Evolutionary conservation across 2,797 vertebrate genomes (phyloP).

Genomic region (Geotrypetes seraphini): DNA sequence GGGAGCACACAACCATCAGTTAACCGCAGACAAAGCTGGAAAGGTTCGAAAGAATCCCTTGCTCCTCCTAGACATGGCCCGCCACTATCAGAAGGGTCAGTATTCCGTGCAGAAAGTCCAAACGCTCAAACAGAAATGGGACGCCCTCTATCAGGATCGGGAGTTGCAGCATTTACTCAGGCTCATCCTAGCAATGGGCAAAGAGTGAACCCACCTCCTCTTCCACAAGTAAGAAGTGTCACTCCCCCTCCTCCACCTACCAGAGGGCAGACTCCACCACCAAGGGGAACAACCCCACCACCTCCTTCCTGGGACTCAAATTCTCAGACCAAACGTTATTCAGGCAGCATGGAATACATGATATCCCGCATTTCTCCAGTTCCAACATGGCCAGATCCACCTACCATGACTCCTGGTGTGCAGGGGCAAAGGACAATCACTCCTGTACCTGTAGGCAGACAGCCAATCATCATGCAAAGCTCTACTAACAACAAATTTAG

Average conservation of each 20-base stretch:
- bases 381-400: slow-evolving; percentile 75
- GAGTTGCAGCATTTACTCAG: slow-evolving; percentile 68
- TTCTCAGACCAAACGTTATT: slow-evolving; percentile 82
- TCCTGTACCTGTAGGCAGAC: slow-evolving; percentile 75
- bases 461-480: slow-evolving; percentile 91
- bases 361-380: slow-evolving; percentile 85
- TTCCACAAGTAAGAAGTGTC: slow-evolving; percentile 83
- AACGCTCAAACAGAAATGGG: slow-evolving; percentile 68
- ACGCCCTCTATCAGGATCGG: slow-evolving; percentile 64
- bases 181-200: slow-evolving; percentile 68
- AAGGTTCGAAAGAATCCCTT: slow-evolving; percentile 92
- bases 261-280: slow-evolving; percentile 62
- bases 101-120: slow-evolving; percentile 82
- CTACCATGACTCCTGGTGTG: slow-evolving; percentile 49
- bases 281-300: slow-evolving; percentile 66
- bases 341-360: slow-evolving; percentile 87
- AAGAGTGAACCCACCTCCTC: slow-evolving; percentile 78
- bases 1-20: slow-evolving; percentile 75
- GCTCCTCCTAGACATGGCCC: slow-evolving; percentile 74
- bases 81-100: slow-evolving; percentile 65
- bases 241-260: slow-evolving; percentile 75
- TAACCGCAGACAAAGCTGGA: slow-evolving; percentile 87
- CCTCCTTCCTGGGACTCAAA: slow-evolving; percentile 79
- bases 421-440: slow-evolving; percentile 80
- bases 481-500: slow-evolving; percentile 77